Conservation (phyloP, 2,113 vertebrate species). For the Dendropsophus ebraccatus region DNA sequence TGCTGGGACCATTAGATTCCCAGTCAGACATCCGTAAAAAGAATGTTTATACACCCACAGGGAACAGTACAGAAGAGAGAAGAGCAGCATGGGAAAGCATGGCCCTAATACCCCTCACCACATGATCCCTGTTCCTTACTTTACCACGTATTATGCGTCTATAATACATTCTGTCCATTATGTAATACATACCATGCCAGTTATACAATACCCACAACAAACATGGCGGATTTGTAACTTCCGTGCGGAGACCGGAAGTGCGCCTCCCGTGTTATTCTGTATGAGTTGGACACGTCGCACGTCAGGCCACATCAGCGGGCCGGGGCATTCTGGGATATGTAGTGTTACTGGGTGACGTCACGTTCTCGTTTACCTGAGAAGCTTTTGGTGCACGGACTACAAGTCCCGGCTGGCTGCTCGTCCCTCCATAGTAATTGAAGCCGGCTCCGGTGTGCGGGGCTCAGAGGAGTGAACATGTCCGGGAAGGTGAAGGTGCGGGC, state of each 20-base stretch:
- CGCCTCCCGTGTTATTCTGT: not conserved
- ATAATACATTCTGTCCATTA: too few relatives aligned
- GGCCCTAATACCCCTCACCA: too few relatives aligned
- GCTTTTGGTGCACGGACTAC: not conserved
- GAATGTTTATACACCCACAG: too few relatives aligned
- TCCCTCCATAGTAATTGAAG: not conserved
- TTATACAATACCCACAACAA: not conserved
- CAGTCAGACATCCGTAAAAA: too few relatives aligned
- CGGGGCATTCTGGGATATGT: slow-evolving; percentile 17
- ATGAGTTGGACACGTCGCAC: slow-evolving; percentile 33
- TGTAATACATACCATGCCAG: too few relatives aligned
- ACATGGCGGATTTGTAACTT: not conserved
- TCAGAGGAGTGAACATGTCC: slow-evolving; percentile 68
- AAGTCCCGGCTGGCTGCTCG: not conserved
- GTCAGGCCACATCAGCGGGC: slow-evolving; percentile 28
- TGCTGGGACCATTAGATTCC: too few relatives aligned
- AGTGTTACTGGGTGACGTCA: not conserved
- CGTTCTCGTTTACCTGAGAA: not conserved
- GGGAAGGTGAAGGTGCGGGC: slow-evolving; percentile 76
- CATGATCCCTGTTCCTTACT: too few relatives aligned
- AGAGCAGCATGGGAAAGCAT: too few relatives aligned
- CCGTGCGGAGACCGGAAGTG: not conserved
- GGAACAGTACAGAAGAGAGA: too few relatives aligned
- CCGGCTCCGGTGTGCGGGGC: not conserved
- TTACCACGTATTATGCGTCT: too few relatives aligned